These are phyloP conservation scores for Agapostemon virescens DNA, from an alignment of 2,888 invertebrate genomes.

Conservation along the genomic window DNA sequence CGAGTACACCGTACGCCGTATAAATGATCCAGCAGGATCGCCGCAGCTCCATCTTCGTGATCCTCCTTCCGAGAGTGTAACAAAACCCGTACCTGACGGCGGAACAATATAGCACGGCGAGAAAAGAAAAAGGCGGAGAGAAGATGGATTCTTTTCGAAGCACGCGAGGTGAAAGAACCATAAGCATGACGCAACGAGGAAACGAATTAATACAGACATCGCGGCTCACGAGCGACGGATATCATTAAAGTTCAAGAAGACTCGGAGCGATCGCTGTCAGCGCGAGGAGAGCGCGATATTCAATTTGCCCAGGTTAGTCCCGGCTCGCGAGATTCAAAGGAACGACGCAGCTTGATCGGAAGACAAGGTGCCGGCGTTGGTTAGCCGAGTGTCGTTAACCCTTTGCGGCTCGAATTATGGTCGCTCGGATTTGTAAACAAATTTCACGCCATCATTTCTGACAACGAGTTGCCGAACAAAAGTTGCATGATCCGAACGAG, in stretches of 20 bases:
- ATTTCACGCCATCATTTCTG: neutral
- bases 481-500: neutral
- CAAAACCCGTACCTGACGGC: slow-evolving; percentile 4
- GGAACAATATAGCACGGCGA: too few species aligned
- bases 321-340: slow-evolving; percentile 38
- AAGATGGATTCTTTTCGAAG: neutral
- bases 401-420: neutral
- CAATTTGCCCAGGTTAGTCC: slow-evolving; percentile 44
- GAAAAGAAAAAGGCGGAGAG: neutral
- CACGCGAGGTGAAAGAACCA: slow-evolving; percentile 19
- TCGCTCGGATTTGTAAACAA: neutral
- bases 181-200: slow-evolving; percentile 4
- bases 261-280: slow-evolving; percentile 15
- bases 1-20: neutral
- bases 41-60: neutral
- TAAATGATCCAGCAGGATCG: neutral
- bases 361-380: slow-evolving; percentile 4
- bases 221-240: slow-evolving; percentile 13
- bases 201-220: slow-evolving; percentile 15
- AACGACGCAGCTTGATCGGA: slow-evolving; percentile 10
- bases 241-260: slow-evolving; percentile 19
- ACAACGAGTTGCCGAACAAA: neutral
- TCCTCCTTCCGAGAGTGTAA: slow-evolving; percentile 5
- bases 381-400: slow-evolving; percentile 27
- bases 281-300: slow-evolving; percentile 25